Evolutionary conservation across 2,888 invertebrate genomes (phyloP), one percentile per base, ranked within the genome.

Genomic region (Tridacna gigas): DNA sequence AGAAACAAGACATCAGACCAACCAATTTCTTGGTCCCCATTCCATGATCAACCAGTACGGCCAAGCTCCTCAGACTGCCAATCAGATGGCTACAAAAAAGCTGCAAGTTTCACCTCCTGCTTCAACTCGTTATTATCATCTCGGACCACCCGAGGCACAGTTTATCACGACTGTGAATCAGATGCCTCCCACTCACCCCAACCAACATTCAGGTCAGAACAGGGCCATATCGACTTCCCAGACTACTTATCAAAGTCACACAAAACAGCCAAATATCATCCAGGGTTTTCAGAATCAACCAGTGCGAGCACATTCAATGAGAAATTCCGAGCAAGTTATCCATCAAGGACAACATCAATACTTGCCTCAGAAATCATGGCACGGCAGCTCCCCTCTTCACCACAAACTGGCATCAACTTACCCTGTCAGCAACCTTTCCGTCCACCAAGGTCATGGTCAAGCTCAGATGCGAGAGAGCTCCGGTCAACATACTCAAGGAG

Each of bases 401-500:
- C 0, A 18, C 37, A 66, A 26, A 12, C 28, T 26, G 18, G 26
- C 25, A 4, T 67, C 67, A 45, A n/a, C 47, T 45, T 45, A n/a
- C 67, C 37, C 67, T 45, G 37, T 37, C 67, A 67, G n/a, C 47
- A 67, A 15, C 28, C 37, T 12, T 67, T 67, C 28, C 45, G n/a
- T 67, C 47, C 67, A 67, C 47, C 67, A 67, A 45, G 67, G 67
- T 67, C 67, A 67, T 45, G 45, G 45, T 67, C 67, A 67, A 45
- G 67, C 37, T 45, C 37, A 37, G n/a, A 45, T 37, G 67, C 26
- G 15, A 37, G 65, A 0, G 13, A 45, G 18, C 13, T 18, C 45
- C 4, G 20, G 37, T 20, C 67, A 67, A 20, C 67, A 45, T 4
- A 28, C n/a, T 20, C 45, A 45, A 11, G 5, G 18, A 37, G 3